These are phyloP conservation scores for Procambarus virginalis DNA, from an alignment of 1,140 invertebrate species.

Conservation along the genomic window DNA sequence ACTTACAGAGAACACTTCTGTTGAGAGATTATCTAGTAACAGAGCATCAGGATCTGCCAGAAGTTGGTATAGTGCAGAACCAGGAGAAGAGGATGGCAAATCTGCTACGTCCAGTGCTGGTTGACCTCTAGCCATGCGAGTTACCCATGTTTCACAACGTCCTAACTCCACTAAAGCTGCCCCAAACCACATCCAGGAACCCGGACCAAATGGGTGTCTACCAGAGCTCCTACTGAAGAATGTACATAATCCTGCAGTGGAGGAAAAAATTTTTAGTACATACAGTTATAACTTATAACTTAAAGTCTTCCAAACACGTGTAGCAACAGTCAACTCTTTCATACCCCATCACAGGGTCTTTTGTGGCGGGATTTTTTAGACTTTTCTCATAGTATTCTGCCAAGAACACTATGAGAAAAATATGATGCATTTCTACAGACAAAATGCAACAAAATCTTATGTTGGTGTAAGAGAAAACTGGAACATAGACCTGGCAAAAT, in stretches of 20 bases:
- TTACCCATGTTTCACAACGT: slow-evolving; percentile 79
- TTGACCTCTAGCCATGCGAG: slow-evolving; percentile 77
- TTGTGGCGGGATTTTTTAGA: no score
- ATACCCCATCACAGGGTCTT: no score
- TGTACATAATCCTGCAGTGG: slow-evolving; percentile 76
- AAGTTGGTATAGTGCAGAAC: slow-evolving; percentile 80
- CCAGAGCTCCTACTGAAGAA: slow-evolving; percentile 77
- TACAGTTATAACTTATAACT: neutral
- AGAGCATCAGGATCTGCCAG: slow-evolving; percentile 80
- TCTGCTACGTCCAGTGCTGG: slow-evolving; percentile 76
- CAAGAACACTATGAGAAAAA: no score
- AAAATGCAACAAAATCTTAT: no score
- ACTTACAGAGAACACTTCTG: slow-evolving; percentile 79
- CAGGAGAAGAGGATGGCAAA: slow-evolving; percentile 77
- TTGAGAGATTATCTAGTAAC: slow-evolving; percentile 78
- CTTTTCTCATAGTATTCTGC: no score
- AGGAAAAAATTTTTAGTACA: neutral
- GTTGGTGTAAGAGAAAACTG: no score
- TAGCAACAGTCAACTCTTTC: no score
- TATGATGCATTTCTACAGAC: no score
- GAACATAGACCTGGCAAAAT: no score
- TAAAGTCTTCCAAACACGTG: no score
- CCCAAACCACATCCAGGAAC: slow-evolving; percentile 78
- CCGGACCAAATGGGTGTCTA: slow-evolving; percentile 79
- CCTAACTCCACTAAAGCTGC: slow-evolving; percentile 80